These are phyloP conservation scores for Cotesia congregata DNA, from an alignment of 2,888 invertebrate genomes.

Conservation along the genomic window DNA sequence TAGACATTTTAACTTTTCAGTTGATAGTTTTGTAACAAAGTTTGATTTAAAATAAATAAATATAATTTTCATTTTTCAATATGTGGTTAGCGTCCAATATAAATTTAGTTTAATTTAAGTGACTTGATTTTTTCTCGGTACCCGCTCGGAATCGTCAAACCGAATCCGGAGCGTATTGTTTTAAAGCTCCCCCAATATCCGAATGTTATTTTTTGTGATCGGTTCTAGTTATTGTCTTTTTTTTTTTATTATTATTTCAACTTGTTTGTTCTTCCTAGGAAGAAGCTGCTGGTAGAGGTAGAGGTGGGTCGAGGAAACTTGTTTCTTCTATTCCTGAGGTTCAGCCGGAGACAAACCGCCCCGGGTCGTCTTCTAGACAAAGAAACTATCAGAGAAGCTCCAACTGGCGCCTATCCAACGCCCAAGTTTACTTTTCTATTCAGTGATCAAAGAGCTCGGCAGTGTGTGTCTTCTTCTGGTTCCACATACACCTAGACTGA, in stretches of 20 bases:
- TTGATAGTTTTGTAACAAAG: too few species aligned
- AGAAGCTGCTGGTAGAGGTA: neutral
- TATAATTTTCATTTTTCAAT: neutral
- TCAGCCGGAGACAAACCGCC: neutral
- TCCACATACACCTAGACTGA: neutral
- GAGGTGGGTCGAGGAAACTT: neutral
- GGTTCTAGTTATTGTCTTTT: neutral
- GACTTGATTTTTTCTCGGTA: neutral
- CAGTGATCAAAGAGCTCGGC: slow-evolving; percentile 17
- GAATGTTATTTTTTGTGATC: neutral
- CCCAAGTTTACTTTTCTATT: slow-evolving; percentile 26
- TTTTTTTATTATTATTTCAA: neutral
- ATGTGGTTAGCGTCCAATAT: neutral
- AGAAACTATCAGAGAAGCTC: slow-evolving; percentile 21
- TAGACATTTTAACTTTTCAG: too few species aligned
- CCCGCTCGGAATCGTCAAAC: neutral
- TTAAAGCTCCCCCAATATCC: neutral
- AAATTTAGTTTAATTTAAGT: neutral
- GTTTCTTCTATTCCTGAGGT: neutral
- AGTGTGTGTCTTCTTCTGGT: slow-evolving; percentile 16
- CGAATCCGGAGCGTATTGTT: neutral
- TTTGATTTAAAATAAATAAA: neutral
- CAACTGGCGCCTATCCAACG: slow-evolving; percentile 18
- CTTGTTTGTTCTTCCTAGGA: neutral
- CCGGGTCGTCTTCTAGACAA: slow-evolving; percentile 9